These are phyloP conservation scores for Dendrolimus pini DNA, from an alignment of 2,888 invertebrate species.

Conservation along the genomic window DNA sequence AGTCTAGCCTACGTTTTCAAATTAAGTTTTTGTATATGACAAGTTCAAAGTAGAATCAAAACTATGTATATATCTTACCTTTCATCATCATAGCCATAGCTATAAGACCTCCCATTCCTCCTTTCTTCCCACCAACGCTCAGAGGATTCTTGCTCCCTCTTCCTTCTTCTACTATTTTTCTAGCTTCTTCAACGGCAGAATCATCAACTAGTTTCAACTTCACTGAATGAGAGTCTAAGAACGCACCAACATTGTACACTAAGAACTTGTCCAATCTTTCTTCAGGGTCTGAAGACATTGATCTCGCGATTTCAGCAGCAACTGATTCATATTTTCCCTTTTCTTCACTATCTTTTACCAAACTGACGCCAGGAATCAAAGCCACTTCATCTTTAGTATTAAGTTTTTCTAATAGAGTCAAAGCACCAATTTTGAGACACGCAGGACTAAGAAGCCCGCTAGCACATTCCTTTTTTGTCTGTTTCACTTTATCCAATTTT, in stretches of 20 bases:
- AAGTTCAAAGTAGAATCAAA: too few species aligned
- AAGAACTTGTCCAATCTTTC: conserved; percentile 83
- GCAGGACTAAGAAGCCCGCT: conserved; percentile 59
- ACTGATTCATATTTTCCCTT: conserved; percentile 72
- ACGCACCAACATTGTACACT: conserved; percentile 80
- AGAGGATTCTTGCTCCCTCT: conserved; percentile 45
- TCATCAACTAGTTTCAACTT: conserved; percentile 81
- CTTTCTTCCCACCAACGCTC: conserved; percentile 43
- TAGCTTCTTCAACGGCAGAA: conserved; percentile 71
- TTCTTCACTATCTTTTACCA: conserved; percentile 79
- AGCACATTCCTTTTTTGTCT: conserved; percentile 49
- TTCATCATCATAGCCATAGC: conserved; percentile 80
- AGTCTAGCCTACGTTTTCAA: too few species aligned
- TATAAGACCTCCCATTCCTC: conserved; percentile 65
- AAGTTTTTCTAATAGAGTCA: conserved; percentile 56
- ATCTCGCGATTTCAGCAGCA: conserved; percentile 80
- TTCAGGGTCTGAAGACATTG: conserved; percentile 82
- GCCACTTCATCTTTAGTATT: conserved; percentile 57
- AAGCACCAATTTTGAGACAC: conserved; percentile 64
- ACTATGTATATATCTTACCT: conserved; percentile 42
- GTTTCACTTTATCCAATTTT: conserved; percentile 19
- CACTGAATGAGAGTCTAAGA: conserved; percentile 82
- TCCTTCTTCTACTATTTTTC: conserved; percentile 57
- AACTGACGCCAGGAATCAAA: conserved; percentile 74
- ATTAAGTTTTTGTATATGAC: too few species aligned